These are phyloP conservation scores for Drosophila azteca DNA, from an alignment of 1,140 invertebrate genomes.

Conservation along the genomic window DNA sequence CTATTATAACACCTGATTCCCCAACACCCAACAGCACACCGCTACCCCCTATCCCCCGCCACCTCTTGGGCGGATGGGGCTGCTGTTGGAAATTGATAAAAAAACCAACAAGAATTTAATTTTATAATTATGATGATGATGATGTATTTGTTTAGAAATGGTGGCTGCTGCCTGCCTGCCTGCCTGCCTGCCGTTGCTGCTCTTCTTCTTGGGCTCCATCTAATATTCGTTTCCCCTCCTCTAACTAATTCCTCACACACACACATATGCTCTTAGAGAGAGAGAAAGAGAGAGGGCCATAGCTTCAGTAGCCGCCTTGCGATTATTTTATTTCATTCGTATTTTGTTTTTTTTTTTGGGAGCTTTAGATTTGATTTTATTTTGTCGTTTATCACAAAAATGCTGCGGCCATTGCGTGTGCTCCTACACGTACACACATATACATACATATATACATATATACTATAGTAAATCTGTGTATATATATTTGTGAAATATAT, in stretches of 20 bases:
- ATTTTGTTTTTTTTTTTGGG: constrained; percentile 58
- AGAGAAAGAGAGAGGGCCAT: constrained; percentile 4
- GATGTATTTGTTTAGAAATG: constrained; percentile 74
- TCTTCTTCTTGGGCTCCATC: constrained; percentile 17
- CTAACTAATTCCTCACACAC: constrained; percentile 29
- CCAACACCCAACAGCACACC: constrained; percentile 4
- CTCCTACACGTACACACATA: constrained; percentile 22
- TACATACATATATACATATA: constrained; percentile 30
- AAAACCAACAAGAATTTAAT: constrained; percentile 69
- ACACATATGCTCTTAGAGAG: constrained; percentile 1
- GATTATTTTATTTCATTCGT: constrained; percentile 56
- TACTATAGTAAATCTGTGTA: constrained; percentile 34
- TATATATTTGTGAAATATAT: constrained; percentile 23
- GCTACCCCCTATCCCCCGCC: no score
- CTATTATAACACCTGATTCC: constrained; percentile 72
- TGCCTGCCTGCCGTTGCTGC: background rate
- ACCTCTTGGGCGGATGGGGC: background rate
- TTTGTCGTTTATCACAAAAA: constrained; percentile 77
- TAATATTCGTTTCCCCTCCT: constrained; percentile 31
- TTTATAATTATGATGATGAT: constrained; percentile 79
- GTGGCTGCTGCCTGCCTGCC: constrained; percentile 22
- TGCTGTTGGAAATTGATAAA: constrained; percentile 71
- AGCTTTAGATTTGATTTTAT: constrained; percentile 81
- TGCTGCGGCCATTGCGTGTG: constrained; percentile 72
- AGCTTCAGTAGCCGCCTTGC: constrained; percentile 62